phyloP scores from a whole-genome alignment of 2,113 vertebrate species.

The Ceratotherium simum region DNA sequence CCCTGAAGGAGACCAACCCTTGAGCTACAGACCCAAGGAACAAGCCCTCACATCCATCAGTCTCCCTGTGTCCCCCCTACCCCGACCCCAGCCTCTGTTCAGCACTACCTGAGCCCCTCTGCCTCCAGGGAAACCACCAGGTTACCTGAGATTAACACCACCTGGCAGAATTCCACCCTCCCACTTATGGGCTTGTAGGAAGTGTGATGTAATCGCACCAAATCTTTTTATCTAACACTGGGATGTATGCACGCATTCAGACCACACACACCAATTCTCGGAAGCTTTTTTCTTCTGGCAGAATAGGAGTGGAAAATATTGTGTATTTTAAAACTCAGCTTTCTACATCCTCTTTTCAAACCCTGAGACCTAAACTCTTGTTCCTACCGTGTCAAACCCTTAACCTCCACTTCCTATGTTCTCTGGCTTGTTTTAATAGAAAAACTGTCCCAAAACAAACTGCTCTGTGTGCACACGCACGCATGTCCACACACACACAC shows the following conservation, averaged over 20 bases:
- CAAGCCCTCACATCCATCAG: neutral
- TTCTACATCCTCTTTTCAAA: neutral
- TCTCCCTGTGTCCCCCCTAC: neutral
- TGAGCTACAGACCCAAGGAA: neutral
- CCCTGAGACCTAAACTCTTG: neutral
- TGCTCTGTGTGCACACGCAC: rapidly evolving
- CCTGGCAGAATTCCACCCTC: neutral
- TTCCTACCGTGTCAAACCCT: neutral
- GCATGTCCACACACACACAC: neutral
- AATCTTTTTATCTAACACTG: neutral
- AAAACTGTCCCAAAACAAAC: neutral
- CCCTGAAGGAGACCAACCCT: neutral
- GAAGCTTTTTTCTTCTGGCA: neutral
- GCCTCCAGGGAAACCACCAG: neutral
- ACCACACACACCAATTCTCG: neutral
- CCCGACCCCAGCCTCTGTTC: neutral
- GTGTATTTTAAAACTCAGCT: neutral
- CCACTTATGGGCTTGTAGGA: rapidly evolving
- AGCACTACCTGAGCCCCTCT: neutral
- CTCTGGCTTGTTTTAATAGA: neutral
- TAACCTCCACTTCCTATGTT: neutral
- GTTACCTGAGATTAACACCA: neutral
- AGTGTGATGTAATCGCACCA: neutral
- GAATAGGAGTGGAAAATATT: neutral
- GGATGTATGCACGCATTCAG: too few relatives aligned